Base-by-base conservation (phyloP, 2,797 vertebrate species). In the Tamandua tetradactyla region DNA sequence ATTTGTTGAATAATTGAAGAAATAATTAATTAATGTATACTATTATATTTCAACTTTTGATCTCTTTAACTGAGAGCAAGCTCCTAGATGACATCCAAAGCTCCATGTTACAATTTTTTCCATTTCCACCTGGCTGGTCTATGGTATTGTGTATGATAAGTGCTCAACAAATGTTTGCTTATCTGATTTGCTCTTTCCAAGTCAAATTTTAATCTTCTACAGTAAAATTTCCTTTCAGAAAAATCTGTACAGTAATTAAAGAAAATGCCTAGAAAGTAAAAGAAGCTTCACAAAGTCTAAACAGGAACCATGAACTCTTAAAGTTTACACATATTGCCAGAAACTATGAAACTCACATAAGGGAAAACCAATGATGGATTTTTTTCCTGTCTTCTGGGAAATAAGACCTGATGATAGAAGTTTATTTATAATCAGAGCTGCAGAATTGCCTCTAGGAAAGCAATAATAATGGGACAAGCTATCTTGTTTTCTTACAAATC, bases 371-470 rank as follows among this genome's bases (percentile, higher is more conserved):
- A 68, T 87, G 75, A 95, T 95, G 84, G 44, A 64, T 92, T 93
- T 95, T 93, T 81, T 62, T 15, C 44, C 30, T 71, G 27, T 87
- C 89, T 79, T 85, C 91, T 88, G 92, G 96, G 96, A 97, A 91
- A 93, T 88, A 94, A 71, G 74, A 92, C 89, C 95, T 94, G 79
- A 94, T 96, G 96, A 97, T 62, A 82, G 89, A 96, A 97, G 68
- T 96, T 92, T 93, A 96, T 93, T 96, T 96, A 94, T 96, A 97
- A 94, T 92, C 84, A 90, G 79, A 93, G 79, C 82, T 93, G 30
- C 57, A 95, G 90, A 94, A 92, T 68, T 96, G 95, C 95, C 93
- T 95, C 81, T 76, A 96, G 83, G 93, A 97, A 97, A 97, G 72
- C 87, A 95, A 10, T 91, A 91, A 69, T 91, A 80, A 89, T 64